phyloP scores from a whole-genome alignment of 2,888 invertebrate genomes.

The Drosophila leonis region DNA sequence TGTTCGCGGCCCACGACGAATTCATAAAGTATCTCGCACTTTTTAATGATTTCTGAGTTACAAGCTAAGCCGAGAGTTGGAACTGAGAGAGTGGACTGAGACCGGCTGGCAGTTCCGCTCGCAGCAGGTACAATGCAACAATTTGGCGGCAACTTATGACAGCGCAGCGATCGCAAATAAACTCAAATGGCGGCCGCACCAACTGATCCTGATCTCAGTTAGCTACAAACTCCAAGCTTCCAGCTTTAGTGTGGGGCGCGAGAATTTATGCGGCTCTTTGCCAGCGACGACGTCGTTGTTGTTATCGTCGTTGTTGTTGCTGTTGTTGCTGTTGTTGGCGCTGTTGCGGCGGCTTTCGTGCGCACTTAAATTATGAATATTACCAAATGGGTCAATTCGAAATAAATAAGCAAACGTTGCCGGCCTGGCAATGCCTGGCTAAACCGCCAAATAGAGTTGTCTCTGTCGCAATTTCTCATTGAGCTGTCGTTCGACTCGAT shows the following conservation, averaged over 20 bases:
- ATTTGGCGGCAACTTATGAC: constrained; percentile 84
- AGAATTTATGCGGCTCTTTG: constrained; percentile 83
- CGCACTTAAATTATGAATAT: constrained; percentile 84
- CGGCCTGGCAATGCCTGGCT: constrained; percentile 17
- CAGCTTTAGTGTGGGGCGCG: constrained; percentile 63
- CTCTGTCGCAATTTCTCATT: constrained; percentile 82
- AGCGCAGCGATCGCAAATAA: constrained; percentile 70
- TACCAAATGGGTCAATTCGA: constrained; percentile 85
- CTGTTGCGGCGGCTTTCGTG: constrained; percentile 66
- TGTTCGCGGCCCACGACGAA: constrained; percentile 73
- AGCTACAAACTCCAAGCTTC: constrained; percentile 22
- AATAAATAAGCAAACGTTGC: constrained; percentile 81
- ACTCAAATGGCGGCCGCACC: constrained; percentile 59
- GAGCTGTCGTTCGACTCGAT: constrained; percentile 69
- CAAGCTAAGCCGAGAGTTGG: constrained; percentile 67
- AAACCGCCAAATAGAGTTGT: constrained; percentile 78
- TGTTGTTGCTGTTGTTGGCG: constrained; percentile 43
- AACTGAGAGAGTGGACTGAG: constrained; percentile 17
- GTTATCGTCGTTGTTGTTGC: constrained; percentile 28
- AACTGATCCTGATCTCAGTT: constrained; percentile 63
- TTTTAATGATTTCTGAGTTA: constrained; percentile 84
- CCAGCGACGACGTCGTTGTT: constrained; percentile 55
- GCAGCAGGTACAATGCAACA: constrained; percentile 84
- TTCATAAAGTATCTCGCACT: constrained; percentile 82
- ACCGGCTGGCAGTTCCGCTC: constrained; percentile 41